Percentiles rank a stretch among this genome's conserved stretches.
Conservation (phyloP, 30 jellyfish, hydroid and myxozoan genomes). For the Clytia hemisphaerica region DNA sequence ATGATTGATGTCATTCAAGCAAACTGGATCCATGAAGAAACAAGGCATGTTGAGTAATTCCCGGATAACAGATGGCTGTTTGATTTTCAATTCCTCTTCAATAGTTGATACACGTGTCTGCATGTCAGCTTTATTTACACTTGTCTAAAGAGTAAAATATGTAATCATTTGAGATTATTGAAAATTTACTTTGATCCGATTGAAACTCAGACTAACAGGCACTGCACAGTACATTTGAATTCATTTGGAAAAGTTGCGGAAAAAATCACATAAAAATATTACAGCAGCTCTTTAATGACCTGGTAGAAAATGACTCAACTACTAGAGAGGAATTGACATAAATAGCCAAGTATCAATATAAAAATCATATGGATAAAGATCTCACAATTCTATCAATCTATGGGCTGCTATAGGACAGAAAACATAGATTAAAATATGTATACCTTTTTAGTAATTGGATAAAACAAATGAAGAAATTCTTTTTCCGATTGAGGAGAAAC, state of each 20-base stretch:
- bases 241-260: neutral
- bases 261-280: neutral
- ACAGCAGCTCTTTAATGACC: too few species aligned
- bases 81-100: slow-evolving; percentile 1
- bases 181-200: neutral
- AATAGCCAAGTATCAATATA: neutral
- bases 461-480: slow-evolving; percentile 19
- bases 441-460: slow-evolving; percentile 32
- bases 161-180: neutral
- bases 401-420: neutral
- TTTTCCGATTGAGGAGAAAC: neutral
- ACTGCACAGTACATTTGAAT: neutral
- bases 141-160: slow-evolving; percentile 3
- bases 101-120: slow-evolving; percentile 15
- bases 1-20: neutral
- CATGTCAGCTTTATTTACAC: slow-evolving; percentile 3
- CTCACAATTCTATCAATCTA: neutral
- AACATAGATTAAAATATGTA: neutral
- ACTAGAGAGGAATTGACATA: neutral
- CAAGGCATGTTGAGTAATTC: slow-evolving; percentile 39
- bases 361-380: neutral
- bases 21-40: slow-evolving; percentile 32
- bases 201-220: neutral
- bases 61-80: slow-evolving; percentile 20
- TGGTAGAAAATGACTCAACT: too few species aligned